These are phyloP conservation scores for Motacilla tschutschensis DNA, from an alignment of 2,113 vertebrate species.

Conservation along the genomic window DNA sequence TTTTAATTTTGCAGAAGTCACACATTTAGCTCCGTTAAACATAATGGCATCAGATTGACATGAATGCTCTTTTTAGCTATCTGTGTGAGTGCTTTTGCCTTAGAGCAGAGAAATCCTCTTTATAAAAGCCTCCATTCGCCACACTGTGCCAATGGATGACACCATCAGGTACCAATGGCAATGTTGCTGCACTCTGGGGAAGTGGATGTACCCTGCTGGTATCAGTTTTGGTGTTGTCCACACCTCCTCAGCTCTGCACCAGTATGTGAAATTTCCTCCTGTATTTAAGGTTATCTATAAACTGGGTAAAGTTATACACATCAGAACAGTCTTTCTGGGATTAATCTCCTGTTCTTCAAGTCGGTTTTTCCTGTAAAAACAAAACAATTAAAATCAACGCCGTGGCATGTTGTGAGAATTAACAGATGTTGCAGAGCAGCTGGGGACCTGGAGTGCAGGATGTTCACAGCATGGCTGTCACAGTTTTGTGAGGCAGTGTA, in stretches of 20 bases:
- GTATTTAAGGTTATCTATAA: background rate
- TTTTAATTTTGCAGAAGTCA: conserved; percentile 15
- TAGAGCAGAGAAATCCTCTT: background rate
- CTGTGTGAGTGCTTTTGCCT: background rate
- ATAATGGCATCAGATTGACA: conserved; percentile 27
- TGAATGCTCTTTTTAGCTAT: conserved; percentile 26
- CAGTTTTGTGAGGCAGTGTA: background rate
- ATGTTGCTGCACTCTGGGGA: background rate
- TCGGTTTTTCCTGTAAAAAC: background rate
- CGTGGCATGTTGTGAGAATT: background rate
- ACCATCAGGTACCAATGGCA: background rate
- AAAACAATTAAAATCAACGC: background rate
- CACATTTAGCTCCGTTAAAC: conserved; percentile 27
- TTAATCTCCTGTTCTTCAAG: background rate
- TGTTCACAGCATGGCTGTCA: background rate
- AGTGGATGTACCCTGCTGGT: background rate
- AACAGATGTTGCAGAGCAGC: background rate
- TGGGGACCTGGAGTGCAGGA: background rate
- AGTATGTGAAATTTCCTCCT: background rate
- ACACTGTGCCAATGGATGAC: background rate
- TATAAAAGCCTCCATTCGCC: conserved; percentile 7
- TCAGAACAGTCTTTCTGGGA: background rate
- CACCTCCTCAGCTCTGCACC: background rate
- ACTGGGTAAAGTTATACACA: background rate
- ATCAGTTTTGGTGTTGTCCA: background rate